A percentile compares a stretch with the other conserved stretches of the same genome.
Conservation (phyloP, 2,797 vertebrate species). For the Carcharodon carcharias region DNA sequence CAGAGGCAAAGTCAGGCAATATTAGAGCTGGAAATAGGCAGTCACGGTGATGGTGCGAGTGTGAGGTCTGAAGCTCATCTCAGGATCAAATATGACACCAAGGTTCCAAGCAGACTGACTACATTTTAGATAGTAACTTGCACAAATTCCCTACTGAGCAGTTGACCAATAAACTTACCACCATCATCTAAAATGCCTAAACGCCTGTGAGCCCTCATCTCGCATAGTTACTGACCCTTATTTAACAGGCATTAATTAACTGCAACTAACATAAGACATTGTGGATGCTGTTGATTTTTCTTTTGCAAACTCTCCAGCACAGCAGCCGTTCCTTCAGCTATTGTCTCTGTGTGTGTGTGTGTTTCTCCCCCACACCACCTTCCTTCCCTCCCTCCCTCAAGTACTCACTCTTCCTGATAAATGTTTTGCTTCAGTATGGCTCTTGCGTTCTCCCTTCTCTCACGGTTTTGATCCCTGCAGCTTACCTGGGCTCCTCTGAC, state of each 20-base stretch:
- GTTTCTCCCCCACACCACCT: too few species aligned
- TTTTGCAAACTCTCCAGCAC: background rate
- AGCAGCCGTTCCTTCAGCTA: background rate
- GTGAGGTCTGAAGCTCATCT: background rate
- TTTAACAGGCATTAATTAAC: background rate
- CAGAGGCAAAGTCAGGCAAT: too few species aligned
- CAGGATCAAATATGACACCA: background rate
- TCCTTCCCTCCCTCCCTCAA: background rate
- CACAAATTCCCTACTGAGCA: background rate
- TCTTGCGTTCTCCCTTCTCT: background rate
- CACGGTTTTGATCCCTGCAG: background rate
- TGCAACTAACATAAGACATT: too few species aligned
- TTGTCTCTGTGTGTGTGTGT: background rate
- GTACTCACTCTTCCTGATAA: constrained; percentile 2
- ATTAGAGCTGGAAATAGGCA: too few species aligned
- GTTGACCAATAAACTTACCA: background rate
- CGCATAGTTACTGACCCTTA: background rate
- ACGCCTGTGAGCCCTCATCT: background rate
- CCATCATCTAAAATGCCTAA: background rate
- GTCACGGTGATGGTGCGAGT: background rate
- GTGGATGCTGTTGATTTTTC: background rate
- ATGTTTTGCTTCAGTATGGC: background rate
- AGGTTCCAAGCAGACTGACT: background rate
- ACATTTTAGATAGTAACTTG: background rate
- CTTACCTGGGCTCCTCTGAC: background rate